Evolutionary conservation across 2,888 invertebrate species (phyloP), one percentile per base, ranked within the genome.

Genomic region (Dorcus hopei): DNA sequence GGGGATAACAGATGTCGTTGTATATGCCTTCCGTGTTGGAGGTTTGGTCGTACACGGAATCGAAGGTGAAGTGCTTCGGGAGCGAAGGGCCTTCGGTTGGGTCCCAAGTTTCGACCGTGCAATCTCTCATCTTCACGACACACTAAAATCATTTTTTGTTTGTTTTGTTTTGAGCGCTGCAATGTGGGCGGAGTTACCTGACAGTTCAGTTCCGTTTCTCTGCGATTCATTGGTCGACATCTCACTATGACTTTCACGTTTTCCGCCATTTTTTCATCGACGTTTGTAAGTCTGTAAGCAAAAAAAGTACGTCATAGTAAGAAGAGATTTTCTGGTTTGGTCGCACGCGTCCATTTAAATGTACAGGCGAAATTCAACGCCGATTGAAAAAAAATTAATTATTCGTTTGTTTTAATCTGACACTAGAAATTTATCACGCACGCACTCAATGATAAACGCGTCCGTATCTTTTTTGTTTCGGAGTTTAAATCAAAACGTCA

Each of bases 21-120:
- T 95, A 95, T 40, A 95, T 88, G 45, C 83, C 83, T 75, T 94
- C 94, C 0, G 94, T 94, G n/a, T 85, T 86, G 0, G 91, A 87
- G 56, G 88, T 85, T 47, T 83, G 82, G 67, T 85, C 87, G 75
- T 94, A 95, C 1, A 90, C 87, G 38, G 91, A 93, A 77, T 95
- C 95, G 79, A 93, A 95, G 16, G 88, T 88, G 77, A 93, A 93
- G 6, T 80, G 80, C 78, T 90, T 89, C 1, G 85, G 83, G 26
- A 85, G 84, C 0, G 83, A 83, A 8, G 80, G 80, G 7, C 77
- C 79, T 69, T 88, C 88, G 52, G 76, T 78, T 3, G 87, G 87
- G 72, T 88, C 86, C 68, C 81, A 79, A 80, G 88, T 71, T 81
- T 86, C 75, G 80, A 91, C 73, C 77, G 82, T 69, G 79, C 79